Base-by-base conservation (phyloP, 1,140 invertebrate species). In the Nebria ingens region DNA sequence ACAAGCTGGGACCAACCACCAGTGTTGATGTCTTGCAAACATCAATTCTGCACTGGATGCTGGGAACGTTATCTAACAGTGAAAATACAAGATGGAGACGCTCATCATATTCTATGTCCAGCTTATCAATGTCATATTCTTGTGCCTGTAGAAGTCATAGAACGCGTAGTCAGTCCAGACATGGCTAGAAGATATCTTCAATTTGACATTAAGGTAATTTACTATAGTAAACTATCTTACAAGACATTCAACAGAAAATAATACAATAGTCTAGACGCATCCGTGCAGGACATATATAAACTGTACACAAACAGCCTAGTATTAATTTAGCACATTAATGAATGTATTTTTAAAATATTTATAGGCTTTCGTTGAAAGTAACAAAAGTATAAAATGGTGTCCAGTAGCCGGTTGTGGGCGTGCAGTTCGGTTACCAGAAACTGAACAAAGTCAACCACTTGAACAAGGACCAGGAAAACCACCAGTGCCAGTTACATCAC, bases 311-410 rank as follows among this genome's bases (percentile, higher is more conserved):
- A n/a, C n/a, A n/a, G n/a, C n/a, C n/a, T n/a, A n/a, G n/a, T n/a
- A n/a, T n/a, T n/a, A n/a, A n/a, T n/a, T n/a, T n/a, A n/a, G n/a
- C n/a, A n/a, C n/a, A n/a, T n/a, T n/a, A n/a, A n/a, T n/a, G n/a
- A n/a, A n/a, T n/a, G n/a, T n/a, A n/a, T n/a, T n/a, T n/a, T n/a
- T n/a, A n/a, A n/a, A n/a, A n/a, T n/a, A 22, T 19, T 68, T 69
- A 4, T 60, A 84, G 81, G 83, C 83, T 15, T 86, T 87, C 73
- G 84, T 87, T 21, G 85, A 86, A 61, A 82, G 80, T 57, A 86
- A 85, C 65, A 82, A 82, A 56, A 77, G 72, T 40, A 85, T 86
- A 58, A 86, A 86, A 67, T 87, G 85, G 85, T 86, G 84, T 67
- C 84, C 84, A 2, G 79, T 75, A 60, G 79, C 83, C 23, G 82